phyloP scores from a whole-genome alignment of 2,797 vertebrate species.

The Labeo calbasu region DNA sequence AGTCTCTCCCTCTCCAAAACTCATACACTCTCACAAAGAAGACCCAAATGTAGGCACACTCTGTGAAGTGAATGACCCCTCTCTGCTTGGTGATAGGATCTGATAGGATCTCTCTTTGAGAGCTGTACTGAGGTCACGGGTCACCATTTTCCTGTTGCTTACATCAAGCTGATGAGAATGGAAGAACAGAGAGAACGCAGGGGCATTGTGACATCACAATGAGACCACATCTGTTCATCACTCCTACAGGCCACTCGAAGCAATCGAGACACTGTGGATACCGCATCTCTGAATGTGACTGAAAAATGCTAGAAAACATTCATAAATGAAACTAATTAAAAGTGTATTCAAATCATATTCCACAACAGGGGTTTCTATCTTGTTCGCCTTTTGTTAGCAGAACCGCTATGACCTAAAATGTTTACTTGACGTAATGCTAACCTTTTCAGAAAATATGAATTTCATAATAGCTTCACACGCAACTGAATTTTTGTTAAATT shows the following conservation, averaged over 20 bases:
- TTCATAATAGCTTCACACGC: background rate
- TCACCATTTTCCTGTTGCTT: conserved; percentile 20
- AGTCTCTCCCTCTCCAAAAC: background rate
- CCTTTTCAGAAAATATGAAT: background rate
- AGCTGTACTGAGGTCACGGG: conserved; percentile 25
- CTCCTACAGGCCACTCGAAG: background rate
- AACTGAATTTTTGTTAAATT: background rate
- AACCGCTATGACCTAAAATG: background rate
- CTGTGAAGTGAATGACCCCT: conserved; percentile 13
- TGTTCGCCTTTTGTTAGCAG: background rate
- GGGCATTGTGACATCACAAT: conserved; percentile 19
- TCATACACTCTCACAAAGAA: conserved; percentile 21
- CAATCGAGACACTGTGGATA: background rate
- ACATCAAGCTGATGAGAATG: conserved; percentile 41
- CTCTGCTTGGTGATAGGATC: conserved; percentile 6
- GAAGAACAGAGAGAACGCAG: conserved; percentile 10
- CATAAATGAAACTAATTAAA: conserved; percentile 29
- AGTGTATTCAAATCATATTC: conserved; percentile 2
- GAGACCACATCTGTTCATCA: conserved; percentile 17
- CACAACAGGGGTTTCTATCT: background rate
- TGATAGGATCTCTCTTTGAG: conserved; percentile 48
- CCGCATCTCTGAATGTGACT: background rate
- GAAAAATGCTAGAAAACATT: background rate
- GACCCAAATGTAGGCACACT: background rate
- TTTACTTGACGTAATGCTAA: conserved; percentile 18